Evolutionary conservation across 2,113 vertebrate species (phyloP).

Genomic region (Cephalopterus ornatus): DNA sequence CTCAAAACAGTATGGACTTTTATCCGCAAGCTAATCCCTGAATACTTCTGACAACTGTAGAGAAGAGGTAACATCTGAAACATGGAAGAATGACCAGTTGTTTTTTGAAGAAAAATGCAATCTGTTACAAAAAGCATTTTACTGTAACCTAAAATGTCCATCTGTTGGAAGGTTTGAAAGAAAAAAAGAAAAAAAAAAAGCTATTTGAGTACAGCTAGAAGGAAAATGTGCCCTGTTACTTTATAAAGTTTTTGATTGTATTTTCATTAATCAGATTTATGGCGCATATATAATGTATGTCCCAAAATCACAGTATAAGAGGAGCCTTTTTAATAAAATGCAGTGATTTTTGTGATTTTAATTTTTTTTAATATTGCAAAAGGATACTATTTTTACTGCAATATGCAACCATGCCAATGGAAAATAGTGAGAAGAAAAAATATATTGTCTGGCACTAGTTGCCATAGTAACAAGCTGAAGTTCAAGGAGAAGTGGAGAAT

Average conservation of each 20-base stretch:
- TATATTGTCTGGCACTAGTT: constrained; percentile 64
- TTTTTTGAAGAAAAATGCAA: background rate
- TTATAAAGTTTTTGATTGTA: background rate
- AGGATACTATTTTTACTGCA: constrained; percentile 39
- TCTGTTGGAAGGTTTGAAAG: background rate
- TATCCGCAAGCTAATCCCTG: background rate
- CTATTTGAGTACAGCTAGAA: background rate
- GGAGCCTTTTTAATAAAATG: background rate
- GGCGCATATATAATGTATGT: background rate
- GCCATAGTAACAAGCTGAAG: constrained; percentile 72
- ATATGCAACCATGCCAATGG: constrained; percentile 46
- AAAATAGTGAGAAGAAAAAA: constrained; percentile 53
- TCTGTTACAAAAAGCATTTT: constrained; percentile 28
- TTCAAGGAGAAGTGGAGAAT: constrained; percentile 72
- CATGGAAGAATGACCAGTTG: background rate
- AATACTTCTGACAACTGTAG: background rate
- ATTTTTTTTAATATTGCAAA: constrained; percentile 28
- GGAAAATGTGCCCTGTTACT: background rate
- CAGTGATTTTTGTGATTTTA: background rate
- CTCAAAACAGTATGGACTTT: background rate
- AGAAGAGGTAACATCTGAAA: background rate
- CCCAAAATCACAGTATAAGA: background rate
- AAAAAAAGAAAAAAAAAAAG: background rate
- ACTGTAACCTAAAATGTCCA: background rate
- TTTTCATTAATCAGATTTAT: constrained; percentile 2